phyloP scores from a whole-genome alignment of 2,113 vertebrate genomes.

The Lagopus leucura region DNA sequence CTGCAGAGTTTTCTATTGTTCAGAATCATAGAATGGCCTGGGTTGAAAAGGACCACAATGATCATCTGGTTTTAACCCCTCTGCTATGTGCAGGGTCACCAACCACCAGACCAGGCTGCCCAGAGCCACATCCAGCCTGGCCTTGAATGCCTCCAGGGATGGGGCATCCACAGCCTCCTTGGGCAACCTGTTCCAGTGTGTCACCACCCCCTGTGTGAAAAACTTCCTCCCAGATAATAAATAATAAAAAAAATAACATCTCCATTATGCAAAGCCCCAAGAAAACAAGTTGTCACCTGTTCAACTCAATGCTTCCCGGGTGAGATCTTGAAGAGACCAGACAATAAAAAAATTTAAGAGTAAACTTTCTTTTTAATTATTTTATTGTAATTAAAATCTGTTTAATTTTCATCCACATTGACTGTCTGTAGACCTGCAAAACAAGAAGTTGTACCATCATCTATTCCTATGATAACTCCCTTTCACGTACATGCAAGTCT shows the following conservation, averaged over 20 bases:
- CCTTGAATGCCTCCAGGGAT: too few relatives aligned
- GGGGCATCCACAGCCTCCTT: too few relatives aligned
- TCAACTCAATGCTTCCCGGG: neutral
- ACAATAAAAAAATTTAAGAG: neutral
- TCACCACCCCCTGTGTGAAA: too few relatives aligned
- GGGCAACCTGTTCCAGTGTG: too few relatives aligned
- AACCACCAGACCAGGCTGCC: too few relatives aligned
- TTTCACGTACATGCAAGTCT: neutral
- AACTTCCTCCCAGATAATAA: too few relatives aligned
- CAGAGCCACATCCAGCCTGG: too few relatives aligned
- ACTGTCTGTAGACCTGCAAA: constrained; percentile 93
- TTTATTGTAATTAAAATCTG: constrained; percentile 76
- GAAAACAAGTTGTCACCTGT: neutral
- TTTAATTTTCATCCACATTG: constrained; percentile 96
- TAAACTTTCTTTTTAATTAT: constrained; percentile 23
- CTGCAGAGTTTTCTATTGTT: neutral
- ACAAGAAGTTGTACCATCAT: neutral
- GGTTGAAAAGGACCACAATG: too few relatives aligned
- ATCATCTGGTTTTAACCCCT: too few relatives aligned
- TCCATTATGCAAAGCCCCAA: neutral
- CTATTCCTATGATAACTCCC: neutral
- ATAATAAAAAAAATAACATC: neutral
- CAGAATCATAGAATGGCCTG: neutral
- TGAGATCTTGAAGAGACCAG: neutral
- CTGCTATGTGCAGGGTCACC: too few relatives aligned